Evolutionary conservation across 2,797 vertebrate species (phyloP), one percentile per base, ranked within the genome.

Genomic region (Paedocypris micromegethes): DNA sequence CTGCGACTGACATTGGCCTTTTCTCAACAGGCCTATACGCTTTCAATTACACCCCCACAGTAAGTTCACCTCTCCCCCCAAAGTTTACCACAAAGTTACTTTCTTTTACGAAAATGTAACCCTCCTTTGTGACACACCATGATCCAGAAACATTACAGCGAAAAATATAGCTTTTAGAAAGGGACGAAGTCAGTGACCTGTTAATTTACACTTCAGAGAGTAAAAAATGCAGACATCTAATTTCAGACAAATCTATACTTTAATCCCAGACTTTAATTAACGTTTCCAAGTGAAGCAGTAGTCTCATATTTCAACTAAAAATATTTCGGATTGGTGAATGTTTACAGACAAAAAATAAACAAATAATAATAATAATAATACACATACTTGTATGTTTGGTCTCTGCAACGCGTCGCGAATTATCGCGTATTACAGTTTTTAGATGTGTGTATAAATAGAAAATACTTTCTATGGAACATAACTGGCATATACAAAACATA

Each of bases 1-100:
- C 62, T 66, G 9, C 58, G 70, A 72, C 70, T 74, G 52, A 75
- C 45, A 58, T 57, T 4, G 58, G 43, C 49, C 39, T 52, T 58
- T 58, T 67, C 41, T 55, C 9, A 73, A 73, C 40, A 70, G 45
- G 64, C 45, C 63, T 49, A 52, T 23, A 23, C 63, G 58, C 44
- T 64, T 66, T 64, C 57, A 69, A 49, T 57, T 65, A 9, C 69
- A 68, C 53, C 69, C 53, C 57, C 52, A 65, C 54, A 37, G 42
- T 59, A 50, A 41, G 6, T 53, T 51, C 46, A 63, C 58, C 48
- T 61, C 62, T 48, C 44, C 52, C 43, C 41, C 5, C 58, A 56
- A 48, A 43, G 44, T 4, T 5, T 4, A 45, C 38, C 39, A n/a
- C 39, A 68, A 63, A 61, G 39, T 59, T 6, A 52, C 58, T 69